Percentiles rank a stretch among this genome's conserved stretches.
Evolutionary conservation across 2,888 invertebrate genomes (phyloP).

Genomic region (Mesorhabditis belari): DNA sequence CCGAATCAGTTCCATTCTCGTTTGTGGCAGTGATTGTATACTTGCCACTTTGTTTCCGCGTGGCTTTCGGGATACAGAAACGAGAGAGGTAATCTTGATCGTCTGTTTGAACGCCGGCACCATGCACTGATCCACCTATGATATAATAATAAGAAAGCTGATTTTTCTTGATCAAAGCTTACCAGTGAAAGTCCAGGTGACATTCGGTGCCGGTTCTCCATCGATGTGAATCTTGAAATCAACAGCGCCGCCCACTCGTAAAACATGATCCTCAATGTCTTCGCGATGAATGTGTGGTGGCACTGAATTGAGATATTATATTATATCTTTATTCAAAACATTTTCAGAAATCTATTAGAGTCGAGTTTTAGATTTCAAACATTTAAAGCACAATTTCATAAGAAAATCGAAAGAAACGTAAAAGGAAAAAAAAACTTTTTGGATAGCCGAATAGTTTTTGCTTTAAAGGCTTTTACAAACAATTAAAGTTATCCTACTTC

Average conservation of each 20-base stretch:
- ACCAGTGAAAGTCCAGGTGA: conserved; percentile 83
- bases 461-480: no score
- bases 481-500: no score
- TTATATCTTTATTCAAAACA: no score
- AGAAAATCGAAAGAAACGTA: no score
- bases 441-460: no score
- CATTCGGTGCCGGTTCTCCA: conserved; percentile 91
- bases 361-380: no score
- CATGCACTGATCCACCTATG: conserved; percentile 30
- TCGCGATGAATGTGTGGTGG: conserved; percentile 69
- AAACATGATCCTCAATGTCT: conserved; percentile 77
- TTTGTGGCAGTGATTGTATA: conserved; percentile 58
- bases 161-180: conserved; percentile 60
- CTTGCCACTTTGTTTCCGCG: conserved; percentile 56
- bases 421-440: no score
- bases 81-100: conserved; percentile 50
- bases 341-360: no score
- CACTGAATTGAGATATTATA: conserved; percentile 28
- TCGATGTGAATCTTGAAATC: conserved; percentile 82
- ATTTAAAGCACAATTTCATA: no score
- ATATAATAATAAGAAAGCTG: no score
- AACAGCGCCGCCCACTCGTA: conserved; percentile 86
- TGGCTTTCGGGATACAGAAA: conserved; percentile 53
- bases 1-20: conserved; percentile 56
- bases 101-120: conserved; percentile 37